Evolutionary conservation across 1,140 invertebrate genomes (phyloP).

Genomic region (Triops cancriformis): DNA sequence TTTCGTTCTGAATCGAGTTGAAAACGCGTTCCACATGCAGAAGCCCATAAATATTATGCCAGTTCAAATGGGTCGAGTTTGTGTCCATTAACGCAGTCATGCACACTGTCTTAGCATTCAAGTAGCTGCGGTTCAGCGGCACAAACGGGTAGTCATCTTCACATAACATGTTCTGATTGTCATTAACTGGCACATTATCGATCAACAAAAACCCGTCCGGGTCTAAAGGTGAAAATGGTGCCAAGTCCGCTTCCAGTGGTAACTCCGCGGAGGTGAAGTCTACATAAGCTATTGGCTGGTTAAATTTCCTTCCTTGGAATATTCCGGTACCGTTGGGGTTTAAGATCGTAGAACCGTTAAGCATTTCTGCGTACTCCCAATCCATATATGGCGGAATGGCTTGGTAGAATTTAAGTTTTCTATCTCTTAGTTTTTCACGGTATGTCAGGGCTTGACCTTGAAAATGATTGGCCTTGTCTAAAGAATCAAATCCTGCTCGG

Average conservation of each 20-base stretch:
- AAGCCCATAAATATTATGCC: slow-evolving; percentile 27
- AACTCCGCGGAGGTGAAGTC: neutral
- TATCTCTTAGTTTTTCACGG: neutral
- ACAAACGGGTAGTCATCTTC: neutral
- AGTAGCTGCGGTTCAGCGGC: neutral
- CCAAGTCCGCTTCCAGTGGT: neutral
- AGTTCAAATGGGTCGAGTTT: slow-evolving; percentile 16
- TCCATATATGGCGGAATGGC: neutral
- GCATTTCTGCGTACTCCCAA: neutral
- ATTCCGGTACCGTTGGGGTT: neutral
- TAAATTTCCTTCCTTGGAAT: neutral
- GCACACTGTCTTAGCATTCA: slow-evolving; percentile 23
- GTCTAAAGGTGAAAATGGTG: neutral
- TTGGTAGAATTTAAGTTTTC: slow-evolving; percentile 16
- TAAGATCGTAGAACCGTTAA: neutral
- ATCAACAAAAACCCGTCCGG: slow-evolving; percentile 23
- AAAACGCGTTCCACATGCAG: slow-evolving; percentile 9
- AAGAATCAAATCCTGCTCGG: neutral
- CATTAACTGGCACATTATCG: slow-evolving; percentile 26
- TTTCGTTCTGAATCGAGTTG: neutral
- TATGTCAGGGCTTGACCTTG: neutral
- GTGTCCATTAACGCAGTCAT: neutral
- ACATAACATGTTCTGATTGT: neutral
- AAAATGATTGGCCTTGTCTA: neutral
- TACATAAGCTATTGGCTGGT: neutral